Evolutionary conservation across 2,888 invertebrate species (phyloP).

Genomic region (Myopa testacea): DNA sequence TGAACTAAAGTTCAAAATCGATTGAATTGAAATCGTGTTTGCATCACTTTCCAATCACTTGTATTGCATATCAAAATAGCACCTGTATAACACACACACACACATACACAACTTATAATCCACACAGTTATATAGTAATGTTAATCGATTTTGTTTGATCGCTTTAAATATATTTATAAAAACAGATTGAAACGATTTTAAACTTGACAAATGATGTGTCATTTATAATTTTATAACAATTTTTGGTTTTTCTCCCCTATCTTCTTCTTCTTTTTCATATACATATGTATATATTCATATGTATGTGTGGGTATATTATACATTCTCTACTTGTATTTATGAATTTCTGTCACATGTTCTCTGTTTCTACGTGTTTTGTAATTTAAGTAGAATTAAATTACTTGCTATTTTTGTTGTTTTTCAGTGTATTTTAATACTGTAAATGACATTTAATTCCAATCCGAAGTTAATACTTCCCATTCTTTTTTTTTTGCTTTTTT

Average conservation of each 20-base stretch:
- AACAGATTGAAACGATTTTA: not conserved
- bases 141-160: too few species aligned
- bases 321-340: not conserved
- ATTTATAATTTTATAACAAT: not conserved
- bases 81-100: too few species aligned
- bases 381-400: not conserved
- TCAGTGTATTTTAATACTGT: not conserved
- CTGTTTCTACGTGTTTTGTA: slow-evolving; percentile 13
- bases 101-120: too few species aligned
- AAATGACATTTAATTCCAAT: not conserved
- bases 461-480: not conserved
- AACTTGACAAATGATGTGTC: not conserved
- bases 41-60: too few species aligned
- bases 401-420: not conserved
- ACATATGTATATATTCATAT: not conserved
- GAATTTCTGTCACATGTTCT: not conserved
- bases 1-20: too few species aligned
- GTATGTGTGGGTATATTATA: not conserved
- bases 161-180: too few species aligned
- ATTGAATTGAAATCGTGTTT: too few species aligned
- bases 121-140: too few species aligned
- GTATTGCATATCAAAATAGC: too few species aligned
- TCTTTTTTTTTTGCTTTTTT: not conserved
- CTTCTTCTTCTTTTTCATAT: not conserved
- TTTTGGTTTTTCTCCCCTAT: not conserved